Evolutionary conservation across 64 coral and sea anemone genomes (phyloP).

Genomic region (Hydrozoanthus tunicans): DNA sequence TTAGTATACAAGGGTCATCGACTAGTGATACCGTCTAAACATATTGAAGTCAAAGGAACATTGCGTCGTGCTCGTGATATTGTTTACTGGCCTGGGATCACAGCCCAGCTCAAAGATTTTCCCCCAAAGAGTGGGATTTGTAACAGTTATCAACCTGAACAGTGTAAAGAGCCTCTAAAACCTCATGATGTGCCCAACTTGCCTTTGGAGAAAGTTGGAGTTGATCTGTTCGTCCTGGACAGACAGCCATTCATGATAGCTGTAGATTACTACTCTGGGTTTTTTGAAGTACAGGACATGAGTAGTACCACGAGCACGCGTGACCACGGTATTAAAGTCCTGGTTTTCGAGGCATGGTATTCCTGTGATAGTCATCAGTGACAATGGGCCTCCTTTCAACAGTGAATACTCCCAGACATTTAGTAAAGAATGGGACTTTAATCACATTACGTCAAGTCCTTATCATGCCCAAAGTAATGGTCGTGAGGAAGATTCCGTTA

Average conservation of each 20-base stretch:
- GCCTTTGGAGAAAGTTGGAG: constrained; percentile 9
- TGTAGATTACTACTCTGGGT: constrained; percentile 26
- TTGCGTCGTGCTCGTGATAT: background rate
- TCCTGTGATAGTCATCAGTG: background rate
- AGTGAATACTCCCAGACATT: background rate
- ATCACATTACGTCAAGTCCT: constrained; percentile 6
- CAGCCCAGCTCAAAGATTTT: background rate
- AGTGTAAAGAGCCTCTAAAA: constrained; percentile 35
- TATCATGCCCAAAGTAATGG: constrained; percentile 1
- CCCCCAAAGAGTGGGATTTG: background rate
- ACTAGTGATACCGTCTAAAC: background rate
- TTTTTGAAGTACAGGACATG: constrained; percentile 10
- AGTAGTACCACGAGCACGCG: background rate
- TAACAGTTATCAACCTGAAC: background rate
- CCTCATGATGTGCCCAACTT: background rate
- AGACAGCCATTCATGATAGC: background rate
- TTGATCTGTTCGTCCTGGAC: constrained; percentile 19
- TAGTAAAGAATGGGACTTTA: background rate
- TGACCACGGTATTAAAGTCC: constrained; percentile 24
- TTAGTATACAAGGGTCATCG: background rate
- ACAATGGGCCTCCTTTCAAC: constrained; percentile 20
- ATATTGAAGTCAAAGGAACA: constrained; percentile 19
- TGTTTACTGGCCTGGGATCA: constrained; percentile 13
- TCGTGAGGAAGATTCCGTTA: background rate
- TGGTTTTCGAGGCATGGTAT: constrained; percentile 14